Conservation (phyloP, 2,113 vertebrate species). For the Xiphophorus hellerii region DNA sequence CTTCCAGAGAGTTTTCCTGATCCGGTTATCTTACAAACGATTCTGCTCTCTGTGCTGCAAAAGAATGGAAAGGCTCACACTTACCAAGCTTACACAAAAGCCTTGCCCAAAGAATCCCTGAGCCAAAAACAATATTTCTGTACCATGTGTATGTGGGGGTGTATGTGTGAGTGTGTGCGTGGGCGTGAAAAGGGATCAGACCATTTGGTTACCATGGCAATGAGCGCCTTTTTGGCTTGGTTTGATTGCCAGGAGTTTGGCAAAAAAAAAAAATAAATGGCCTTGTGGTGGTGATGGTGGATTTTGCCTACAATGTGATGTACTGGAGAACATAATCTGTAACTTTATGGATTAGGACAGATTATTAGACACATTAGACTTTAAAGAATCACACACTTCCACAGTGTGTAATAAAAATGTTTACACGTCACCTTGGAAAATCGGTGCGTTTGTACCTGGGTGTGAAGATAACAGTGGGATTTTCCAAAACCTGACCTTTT, state of each 20-base stretch:
- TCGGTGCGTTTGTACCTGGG: background rate
- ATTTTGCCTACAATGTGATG: background rate
- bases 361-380: background rate
- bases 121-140: constrained; percentile 28
- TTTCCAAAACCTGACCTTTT: constrained; percentile 29
- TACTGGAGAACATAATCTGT: too few species aligned
- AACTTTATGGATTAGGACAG: background rate
- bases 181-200: constrained; percentile 58
- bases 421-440: background rate
- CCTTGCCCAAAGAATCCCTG: constrained; percentile 45
- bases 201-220: constrained; percentile 69
- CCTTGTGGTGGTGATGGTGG: background rate
- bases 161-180: constrained; percentile 21
- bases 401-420: background rate
- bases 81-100: constrained; percentile 60
- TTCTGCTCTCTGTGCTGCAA: constrained; percentile 51
- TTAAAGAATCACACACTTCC: background rate
- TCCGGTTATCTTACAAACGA: constrained; percentile 56
- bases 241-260: constrained; percentile 52
- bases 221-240: constrained; percentile 59
- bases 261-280: background rate
- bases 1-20: background rate
- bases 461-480: background rate
- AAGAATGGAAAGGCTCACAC: constrained; percentile 74
- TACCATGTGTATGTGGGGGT: constrained; percentile 31